Evolutionary conservation across 2,113 vertebrate genomes (phyloP), one percentile per base, ranked within the genome.

Genomic region (Cromileptes altivelis): DNA sequence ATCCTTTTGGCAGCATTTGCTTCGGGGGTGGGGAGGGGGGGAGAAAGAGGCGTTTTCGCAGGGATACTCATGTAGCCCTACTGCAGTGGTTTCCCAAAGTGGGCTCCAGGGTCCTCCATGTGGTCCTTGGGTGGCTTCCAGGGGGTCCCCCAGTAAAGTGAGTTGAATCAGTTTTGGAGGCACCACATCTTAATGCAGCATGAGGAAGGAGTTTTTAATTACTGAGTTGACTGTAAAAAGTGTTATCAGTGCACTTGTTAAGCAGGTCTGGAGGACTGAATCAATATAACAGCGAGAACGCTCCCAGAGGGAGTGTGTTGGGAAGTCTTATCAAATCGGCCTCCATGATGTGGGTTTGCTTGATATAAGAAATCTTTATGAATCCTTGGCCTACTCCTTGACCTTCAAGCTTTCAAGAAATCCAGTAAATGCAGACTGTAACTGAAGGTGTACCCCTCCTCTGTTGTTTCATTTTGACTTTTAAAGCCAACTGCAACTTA

Each of bases 1-100:
- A 87, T 88, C 85, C 82, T 60, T 81, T 87, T 78, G 84, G 80
- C 86, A 86, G 82, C 89, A 42, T 90, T 91, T 90, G 81, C 82
- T 89, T 84, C 73, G 17, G 85, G 85, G 75, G 87, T 60, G 69
- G 85, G 81, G 63, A 37, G 50, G 56, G 42, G 21, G 71, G 21
- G 27, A 21, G 50, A 77, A 47, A 71, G 61, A 89, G 87, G 85
- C 77, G 84, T 88, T 91, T 86, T 86, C 82, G 63, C 81, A 75
- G 80, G 78, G 37, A 82, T 37, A 74, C 77, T 81, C 71, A 9
- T 58, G 58, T 71, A 77, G 63, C 33, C 23, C 72, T 61, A 17
- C 49, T 76, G 88, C 75, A 83, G 80, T 80, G 81, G 67, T 77
- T 85, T 55, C 70, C 30, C 78, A 76, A 79, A 75, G 55, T 75